Conservation (phyloP, 92 coral and sea anemone genomes). For the Palythoa caribaeorum region DNA sequence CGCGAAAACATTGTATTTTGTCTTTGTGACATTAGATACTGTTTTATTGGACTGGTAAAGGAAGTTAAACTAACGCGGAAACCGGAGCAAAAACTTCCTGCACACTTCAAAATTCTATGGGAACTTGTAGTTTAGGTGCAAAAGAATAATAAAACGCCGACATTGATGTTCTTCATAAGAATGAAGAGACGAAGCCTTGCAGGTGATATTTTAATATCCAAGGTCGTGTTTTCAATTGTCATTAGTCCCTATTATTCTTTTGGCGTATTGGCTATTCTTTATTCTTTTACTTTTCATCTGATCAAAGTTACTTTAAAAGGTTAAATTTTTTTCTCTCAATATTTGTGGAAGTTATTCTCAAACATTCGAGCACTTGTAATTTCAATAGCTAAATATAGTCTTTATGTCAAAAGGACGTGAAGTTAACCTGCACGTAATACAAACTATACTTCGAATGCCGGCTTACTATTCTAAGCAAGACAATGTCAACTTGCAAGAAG, state of each 20-base stretch:
- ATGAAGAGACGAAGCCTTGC: slow-evolving; percentile 35
- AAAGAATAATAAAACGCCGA: slow-evolving; percentile 29
- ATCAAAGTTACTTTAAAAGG: slow-evolving; percentile 6
- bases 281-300: slow-evolving; percentile 19
- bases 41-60: slow-evolving; percentile 25
- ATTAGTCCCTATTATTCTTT: slow-evolving; percentile 43
- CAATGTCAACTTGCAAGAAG: not conserved
- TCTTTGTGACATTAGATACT: slow-evolving; percentile 44
- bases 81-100: slow-evolving; percentile 25
- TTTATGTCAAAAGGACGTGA: not conserved
- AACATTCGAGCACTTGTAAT: slow-evolving; percentile 4
- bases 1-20: slow-evolving; percentile 15
- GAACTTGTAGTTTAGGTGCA: slow-evolving; percentile 23
- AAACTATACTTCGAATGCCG: slow-evolving; percentile 12
- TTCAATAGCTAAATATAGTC: slow-evolving; percentile 16
- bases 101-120: slow-evolving; percentile 28
- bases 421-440: slow-evolving; percentile 8
- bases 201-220: slow-evolving; percentile 50
- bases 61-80: slow-evolving; percentile 41
- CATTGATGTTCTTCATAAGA: slow-evolving; percentile 40
- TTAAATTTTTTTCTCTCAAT: not conserved
- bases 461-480: not conserved
- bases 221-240: slow-evolving; percentile 31
- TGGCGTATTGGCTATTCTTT: slow-evolving; percentile 25
- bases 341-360: slow-evolving; percentile 6